Evolutionary conservation across 1,140 invertebrate genomes (phyloP).

Genomic region (Pentalonia nigronervosa): DNA sequence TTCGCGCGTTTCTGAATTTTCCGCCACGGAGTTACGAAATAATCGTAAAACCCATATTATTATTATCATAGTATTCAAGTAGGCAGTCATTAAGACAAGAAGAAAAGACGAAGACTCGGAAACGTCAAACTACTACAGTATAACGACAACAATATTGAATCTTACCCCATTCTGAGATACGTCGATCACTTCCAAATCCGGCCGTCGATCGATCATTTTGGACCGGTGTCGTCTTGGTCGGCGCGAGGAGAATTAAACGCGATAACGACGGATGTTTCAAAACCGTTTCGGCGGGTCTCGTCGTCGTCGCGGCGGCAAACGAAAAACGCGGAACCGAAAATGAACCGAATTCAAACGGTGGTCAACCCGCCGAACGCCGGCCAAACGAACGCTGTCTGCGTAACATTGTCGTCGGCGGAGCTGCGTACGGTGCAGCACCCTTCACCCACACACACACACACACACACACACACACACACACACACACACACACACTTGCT

Average conservation of each 20-base stretch:
- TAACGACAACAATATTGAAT: background rate
- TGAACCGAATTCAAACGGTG: background rate
- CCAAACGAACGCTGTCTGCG: background rate
- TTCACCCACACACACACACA: background rate
- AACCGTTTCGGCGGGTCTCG: background rate
- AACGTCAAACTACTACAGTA: background rate
- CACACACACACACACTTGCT: background rate
- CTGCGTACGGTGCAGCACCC: background rate
- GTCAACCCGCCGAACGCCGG: background rate
- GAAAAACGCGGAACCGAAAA: background rate
- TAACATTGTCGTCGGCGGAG: background rate
- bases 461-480: background rate
- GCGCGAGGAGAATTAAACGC: background rate
- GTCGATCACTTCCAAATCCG: slow-evolving; percentile 52
- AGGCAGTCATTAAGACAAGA: background rate
- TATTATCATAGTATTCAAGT: background rate
- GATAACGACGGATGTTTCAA: background rate
- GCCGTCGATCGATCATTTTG: slow-evolving; percentile 41
- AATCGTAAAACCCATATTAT: background rate
- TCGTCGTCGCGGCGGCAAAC: background rate
- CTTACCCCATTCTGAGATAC: slow-evolving; percentile 53
- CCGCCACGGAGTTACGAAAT: background rate
- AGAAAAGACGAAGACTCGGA: background rate
- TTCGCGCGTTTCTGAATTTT: background rate
- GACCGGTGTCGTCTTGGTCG: background rate